These are phyloP conservation scores for Phrynocephalus forsythii DNA, from an alignment of 2,797 vertebrate genomes.

Conservation along the genomic window DNA sequence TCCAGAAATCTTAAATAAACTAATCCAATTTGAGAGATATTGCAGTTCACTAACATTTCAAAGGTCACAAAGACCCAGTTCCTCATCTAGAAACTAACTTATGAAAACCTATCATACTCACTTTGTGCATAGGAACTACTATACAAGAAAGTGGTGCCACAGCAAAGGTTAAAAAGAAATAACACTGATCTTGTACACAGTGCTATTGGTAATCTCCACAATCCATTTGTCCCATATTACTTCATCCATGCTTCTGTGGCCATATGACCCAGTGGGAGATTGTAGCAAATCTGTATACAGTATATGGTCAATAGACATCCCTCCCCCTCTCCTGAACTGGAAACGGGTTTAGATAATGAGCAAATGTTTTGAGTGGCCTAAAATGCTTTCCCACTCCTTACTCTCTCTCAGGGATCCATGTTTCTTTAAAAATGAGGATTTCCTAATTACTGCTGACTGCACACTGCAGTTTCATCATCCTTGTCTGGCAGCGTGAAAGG, in stretches of 20 bases:
- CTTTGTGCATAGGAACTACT: not conserved
- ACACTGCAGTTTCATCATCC: constrained; percentile 39
- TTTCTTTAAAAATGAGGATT: constrained; percentile 42
- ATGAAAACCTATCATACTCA: not conserved
- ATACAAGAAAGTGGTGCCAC: too few species aligned
- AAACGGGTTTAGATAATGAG: not conserved
- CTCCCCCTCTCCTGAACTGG: not conserved
- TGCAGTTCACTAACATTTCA: not conserved
- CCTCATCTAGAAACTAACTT: not conserved
- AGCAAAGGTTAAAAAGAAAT: not conserved
- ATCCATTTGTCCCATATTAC: not conserved
- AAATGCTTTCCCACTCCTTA: constrained; percentile 32
- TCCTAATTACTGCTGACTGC: constrained; percentile 53
- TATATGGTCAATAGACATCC: not conserved
- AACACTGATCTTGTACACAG: not conserved
- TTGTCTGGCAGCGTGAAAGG: constrained; percentile 41
- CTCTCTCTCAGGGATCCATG: not conserved
- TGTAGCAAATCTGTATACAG: not conserved
- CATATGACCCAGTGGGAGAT: not conserved
- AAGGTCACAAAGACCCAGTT: not conserved
- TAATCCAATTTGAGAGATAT: not conserved
- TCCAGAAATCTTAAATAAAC: not conserved
- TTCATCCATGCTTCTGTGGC: not conserved
- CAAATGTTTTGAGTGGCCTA: not conserved
- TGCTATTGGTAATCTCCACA: not conserved